These are phyloP conservation scores for Hirtodrosophila confusa DNA, from an alignment of 2,888 invertebrate genomes.

Conservation along the genomic window DNA sequence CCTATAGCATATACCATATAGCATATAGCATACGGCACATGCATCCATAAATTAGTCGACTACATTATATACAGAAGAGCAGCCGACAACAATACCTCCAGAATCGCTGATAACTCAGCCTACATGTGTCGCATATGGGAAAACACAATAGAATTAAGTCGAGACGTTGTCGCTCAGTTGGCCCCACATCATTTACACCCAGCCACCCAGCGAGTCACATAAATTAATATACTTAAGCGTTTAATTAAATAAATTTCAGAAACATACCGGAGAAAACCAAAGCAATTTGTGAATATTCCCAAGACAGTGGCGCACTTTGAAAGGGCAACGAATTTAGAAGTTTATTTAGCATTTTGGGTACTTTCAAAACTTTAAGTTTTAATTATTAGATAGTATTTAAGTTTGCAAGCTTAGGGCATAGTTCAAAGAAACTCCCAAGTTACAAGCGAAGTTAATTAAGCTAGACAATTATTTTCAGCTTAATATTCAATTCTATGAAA, in stretches of 20 bases:
- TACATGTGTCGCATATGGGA: slow-evolving; percentile 22
- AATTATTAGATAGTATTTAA: neutral
- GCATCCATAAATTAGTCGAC: slow-evolving; percentile 48
- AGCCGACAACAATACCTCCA: slow-evolving; percentile 41
- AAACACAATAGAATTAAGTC: slow-evolving; percentile 33
- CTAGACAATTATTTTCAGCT: too few relatives aligned
- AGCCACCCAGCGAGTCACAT: slow-evolving; percentile 40
- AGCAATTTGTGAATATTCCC: slow-evolving; percentile 7
- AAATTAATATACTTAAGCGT: slow-evolving; percentile 66
- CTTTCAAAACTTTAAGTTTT: neutral
- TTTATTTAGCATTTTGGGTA: neutral
- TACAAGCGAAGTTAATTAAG: too few relatives aligned
- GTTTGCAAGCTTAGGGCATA: too few relatives aligned
- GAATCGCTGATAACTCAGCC: slow-evolving; percentile 41
- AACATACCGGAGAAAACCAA: slow-evolving; percentile 29
- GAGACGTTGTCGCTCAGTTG: slow-evolving; percentile 9
- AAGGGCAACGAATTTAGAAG: slow-evolving; percentile 4
- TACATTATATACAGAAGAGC: slow-evolving; percentile 31
- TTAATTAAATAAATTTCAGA: slow-evolving; percentile 65
- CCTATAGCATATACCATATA: slow-evolving; percentile 11
- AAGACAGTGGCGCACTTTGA: slow-evolving; percentile 1
- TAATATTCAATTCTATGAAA: too few relatives aligned
- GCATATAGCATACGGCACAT: slow-evolving; percentile 11
- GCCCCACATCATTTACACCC: slow-evolving; percentile 35
- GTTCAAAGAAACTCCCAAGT: too few relatives aligned